These are phyloP conservation scores for Anthonomus grandis DNA, from an alignment of 1,140 invertebrate genomes.

Conservation along the genomic window DNA sequence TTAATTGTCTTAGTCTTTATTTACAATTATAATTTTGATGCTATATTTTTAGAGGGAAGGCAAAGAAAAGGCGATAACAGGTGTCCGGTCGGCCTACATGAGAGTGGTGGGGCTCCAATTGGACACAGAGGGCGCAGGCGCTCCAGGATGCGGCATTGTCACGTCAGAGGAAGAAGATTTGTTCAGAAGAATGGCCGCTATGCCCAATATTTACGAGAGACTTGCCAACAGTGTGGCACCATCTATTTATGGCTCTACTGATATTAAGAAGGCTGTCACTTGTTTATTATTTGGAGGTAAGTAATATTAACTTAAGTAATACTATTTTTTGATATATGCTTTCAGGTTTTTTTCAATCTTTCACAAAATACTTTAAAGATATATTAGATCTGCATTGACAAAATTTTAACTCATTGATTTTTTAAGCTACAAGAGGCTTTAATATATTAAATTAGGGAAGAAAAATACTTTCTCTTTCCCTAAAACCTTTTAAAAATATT, in stretches of 20 bases:
- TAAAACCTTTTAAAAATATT: too few relatives aligned
- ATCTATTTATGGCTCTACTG: slow-evolving; percentile 91
- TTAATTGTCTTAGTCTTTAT: too few relatives aligned
- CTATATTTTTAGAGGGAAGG: slow-evolving; percentile 55
- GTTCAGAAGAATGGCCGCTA: slow-evolving; percentile 80
- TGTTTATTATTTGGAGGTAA: slow-evolving; percentile 90
- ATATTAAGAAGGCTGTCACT: slow-evolving; percentile 97
- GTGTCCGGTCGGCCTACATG: slow-evolving; percentile 91
- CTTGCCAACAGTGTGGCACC: slow-evolving; percentile 92
- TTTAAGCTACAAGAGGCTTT: too few relatives aligned
- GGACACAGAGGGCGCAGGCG: slow-evolving; percentile 76
- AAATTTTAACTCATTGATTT: too few relatives aligned
- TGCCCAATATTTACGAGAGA: slow-evolving; percentile 85
- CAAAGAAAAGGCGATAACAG: slow-evolving; percentile 85
- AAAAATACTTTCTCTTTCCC: too few relatives aligned
- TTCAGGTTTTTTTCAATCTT: too few relatives aligned
- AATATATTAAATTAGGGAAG: too few relatives aligned
- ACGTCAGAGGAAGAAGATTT: slow-evolving; percentile 88
- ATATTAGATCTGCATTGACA: too few relatives aligned
- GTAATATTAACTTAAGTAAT: not conserved
- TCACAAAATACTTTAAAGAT: not conserved
- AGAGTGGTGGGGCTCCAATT: slow-evolving; percentile 90
- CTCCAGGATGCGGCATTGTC: slow-evolving; percentile 55
- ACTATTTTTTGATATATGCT: too few relatives aligned
- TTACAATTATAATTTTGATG: not conserved